Evolutionary conservation across 2,888 invertebrate genomes (phyloP).

Genomic region (Fabriciana adippe): DNA sequence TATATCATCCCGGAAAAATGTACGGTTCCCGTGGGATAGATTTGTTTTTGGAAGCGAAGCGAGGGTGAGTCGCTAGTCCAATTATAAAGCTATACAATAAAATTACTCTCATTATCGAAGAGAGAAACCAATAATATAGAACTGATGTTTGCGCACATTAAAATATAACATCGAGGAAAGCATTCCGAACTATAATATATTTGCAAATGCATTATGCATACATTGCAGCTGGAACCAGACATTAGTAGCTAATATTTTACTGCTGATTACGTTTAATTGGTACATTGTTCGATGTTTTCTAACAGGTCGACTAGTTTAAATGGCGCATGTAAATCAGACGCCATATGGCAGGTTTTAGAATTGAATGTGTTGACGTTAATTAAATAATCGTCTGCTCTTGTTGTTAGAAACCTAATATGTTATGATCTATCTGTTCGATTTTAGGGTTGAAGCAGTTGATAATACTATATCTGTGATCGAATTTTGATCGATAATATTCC

Average conservation of each 20-base stretch:
- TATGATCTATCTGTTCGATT: too few species aligned
- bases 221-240: neutral
- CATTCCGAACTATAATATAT: neutral
- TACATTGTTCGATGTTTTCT: conserved; percentile 13
- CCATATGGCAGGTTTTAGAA: conserved; percentile 11
- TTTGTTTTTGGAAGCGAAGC: too few species aligned
- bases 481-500: too few species aligned
- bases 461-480: too few species aligned
- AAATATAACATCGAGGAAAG: conserved; percentile 1
- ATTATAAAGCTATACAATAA: neutral
- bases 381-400: too few species aligned
- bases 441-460: too few species aligned
- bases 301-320: conserved; percentile 17
- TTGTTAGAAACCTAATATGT: too few species aligned
- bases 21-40: too few species aligned
- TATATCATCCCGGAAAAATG: too few species aligned
- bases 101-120: conserved; percentile 4
- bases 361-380: neutral
- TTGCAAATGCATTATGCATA: neutral
- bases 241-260: conserved; percentile 14
- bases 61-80: too few species aligned
- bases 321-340: conserved; percentile 29
- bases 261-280: conserved; percentile 3
- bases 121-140: neutral
- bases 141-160: neutral